Evolutionary conservation across 1,140 invertebrate species (phyloP).

Genomic region (Leptinotarsa undecemlineata): DNA sequence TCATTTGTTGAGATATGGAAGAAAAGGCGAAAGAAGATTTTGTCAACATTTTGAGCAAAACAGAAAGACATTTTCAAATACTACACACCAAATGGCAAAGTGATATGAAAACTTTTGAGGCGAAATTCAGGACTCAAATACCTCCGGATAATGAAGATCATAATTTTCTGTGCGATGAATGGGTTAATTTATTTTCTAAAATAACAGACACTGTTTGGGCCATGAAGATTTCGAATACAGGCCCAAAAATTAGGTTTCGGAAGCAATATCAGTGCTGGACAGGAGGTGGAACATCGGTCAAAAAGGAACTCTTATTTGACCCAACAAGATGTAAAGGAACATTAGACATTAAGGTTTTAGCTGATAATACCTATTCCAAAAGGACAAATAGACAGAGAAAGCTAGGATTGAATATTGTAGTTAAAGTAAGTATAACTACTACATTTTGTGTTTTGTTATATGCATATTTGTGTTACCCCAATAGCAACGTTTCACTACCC

Average conservation of each 20-base stretch:
- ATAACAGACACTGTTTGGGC: conserved; percentile 53
- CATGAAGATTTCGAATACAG: conserved; percentile 54
- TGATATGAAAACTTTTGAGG: conserved; percentile 50
- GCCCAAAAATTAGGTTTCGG: conserved; percentile 53
- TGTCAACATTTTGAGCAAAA: conserved; percentile 41
- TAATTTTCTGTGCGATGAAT: conserved; percentile 52
- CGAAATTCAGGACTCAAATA: conserved; percentile 53
- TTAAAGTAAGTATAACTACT: conserved; percentile 45
- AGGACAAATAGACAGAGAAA: conserved; percentile 50
- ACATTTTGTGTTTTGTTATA: too few species aligned
- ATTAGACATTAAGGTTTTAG: conserved; percentile 53
- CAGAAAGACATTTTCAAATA: conserved; percentile 52
- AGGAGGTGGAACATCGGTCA: conserved; percentile 43
- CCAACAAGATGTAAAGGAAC: conserved; percentile 50
- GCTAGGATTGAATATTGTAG: conserved; percentile 51
- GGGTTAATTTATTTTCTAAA: conserved; percentile 53
- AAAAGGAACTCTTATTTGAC: conserved; percentile 53
- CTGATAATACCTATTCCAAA: conserved; percentile 46
- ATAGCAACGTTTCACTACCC: too few species aligned
- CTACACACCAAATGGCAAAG: conserved; percentile 47
- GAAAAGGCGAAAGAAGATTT: conserved; percentile 39
- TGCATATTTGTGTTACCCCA: too few species aligned
- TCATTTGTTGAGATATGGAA: conserved; percentile 44
- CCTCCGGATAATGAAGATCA: conserved; percentile 49
- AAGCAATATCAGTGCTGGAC: conserved; percentile 56